phyloP scores from a whole-genome alignment of 2,797 vertebrate species.

The Lepilemur ruficaudatus region DNA sequence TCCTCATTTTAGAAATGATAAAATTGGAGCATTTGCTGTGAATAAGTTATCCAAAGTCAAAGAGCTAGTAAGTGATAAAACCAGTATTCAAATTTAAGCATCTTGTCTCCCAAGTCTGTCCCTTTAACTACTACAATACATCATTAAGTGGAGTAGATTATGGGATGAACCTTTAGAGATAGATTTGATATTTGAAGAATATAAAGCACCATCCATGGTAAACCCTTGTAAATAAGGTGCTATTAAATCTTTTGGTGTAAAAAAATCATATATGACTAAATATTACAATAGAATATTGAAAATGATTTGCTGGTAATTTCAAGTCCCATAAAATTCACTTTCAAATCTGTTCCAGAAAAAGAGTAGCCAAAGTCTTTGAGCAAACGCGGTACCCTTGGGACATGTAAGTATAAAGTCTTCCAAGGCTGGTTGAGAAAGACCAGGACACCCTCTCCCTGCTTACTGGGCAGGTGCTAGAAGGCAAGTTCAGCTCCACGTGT shows the following conservation, averaged over 20 bases:
- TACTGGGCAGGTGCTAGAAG: background rate
- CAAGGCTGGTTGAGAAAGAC: background rate
- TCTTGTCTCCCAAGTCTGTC: background rate
- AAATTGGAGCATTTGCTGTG: background rate
- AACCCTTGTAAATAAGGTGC: background rate
- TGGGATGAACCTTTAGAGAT: background rate
- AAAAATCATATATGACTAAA: constrained; percentile 1
- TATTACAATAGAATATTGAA: background rate
- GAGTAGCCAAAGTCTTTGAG: background rate
- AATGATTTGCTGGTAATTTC: background rate
- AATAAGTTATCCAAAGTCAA: background rate
- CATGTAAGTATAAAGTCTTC: background rate
- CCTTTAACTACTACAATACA: background rate
- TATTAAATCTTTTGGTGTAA: background rate
- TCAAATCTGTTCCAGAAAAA: background rate
- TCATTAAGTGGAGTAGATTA: background rate
- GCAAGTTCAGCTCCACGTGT: background rate
- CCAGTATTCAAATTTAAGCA: background rate
- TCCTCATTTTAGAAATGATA: background rate
- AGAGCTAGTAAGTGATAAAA: background rate
- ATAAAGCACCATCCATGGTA: background rate
- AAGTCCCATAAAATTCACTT: constrained; percentile 20
- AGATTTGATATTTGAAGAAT: background rate
- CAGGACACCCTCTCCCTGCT: background rate
- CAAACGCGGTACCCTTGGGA: background rate